Conservation (phyloP, 2,113 vertebrate genomes). For the Micronycteris hirsuta region DNA sequence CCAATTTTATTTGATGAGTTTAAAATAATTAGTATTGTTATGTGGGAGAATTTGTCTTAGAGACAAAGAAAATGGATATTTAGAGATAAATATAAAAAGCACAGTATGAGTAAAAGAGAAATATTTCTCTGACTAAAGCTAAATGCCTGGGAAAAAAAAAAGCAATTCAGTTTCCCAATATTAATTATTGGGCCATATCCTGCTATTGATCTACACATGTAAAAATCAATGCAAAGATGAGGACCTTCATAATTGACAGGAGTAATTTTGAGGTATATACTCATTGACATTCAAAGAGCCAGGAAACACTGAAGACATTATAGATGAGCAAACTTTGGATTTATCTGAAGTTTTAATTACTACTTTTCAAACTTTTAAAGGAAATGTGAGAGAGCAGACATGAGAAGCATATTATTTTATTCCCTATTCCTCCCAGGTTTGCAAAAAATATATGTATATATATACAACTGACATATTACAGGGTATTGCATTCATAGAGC, state of each 20-base stretch:
- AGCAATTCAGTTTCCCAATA: slow-evolving; percentile 70
- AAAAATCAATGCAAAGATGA: slow-evolving; percentile 75
- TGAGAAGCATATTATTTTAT: slow-evolving; percentile 25
- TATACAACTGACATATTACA: neutral
- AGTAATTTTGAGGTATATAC: slow-evolving; percentile 62
- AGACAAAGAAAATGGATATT: slow-evolving; percentile 15
- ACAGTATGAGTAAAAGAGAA: neutral
- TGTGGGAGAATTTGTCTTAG: slow-evolving; percentile 17
- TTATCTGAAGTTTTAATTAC: slow-evolving; percentile 57
- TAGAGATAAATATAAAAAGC: slow-evolving; percentile 16
- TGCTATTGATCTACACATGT: slow-evolving; percentile 64
- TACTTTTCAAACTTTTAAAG: slow-evolving; percentile 56
- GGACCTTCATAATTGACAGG: slow-evolving; percentile 71
- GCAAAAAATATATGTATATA: too few relatives aligned
- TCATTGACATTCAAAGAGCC: slow-evolving; percentile 70
- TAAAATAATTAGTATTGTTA: neutral
- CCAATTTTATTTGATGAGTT: neutral
- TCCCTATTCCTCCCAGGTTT: slow-evolving; percentile 4
- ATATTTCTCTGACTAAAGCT: slow-evolving; percentile 51
- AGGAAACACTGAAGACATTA: slow-evolving; percentile 61
- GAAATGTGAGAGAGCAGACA: neutral
- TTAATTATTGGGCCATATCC: slow-evolving; percentile 74
- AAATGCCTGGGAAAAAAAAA: slow-evolving; percentile 50
- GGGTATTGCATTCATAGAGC: neutral
- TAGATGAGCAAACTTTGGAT: slow-evolving; percentile 50